phyloP scores from a whole-genome alignment of 1,140 invertebrate genomes.

The Zophobas morio region DNA sequence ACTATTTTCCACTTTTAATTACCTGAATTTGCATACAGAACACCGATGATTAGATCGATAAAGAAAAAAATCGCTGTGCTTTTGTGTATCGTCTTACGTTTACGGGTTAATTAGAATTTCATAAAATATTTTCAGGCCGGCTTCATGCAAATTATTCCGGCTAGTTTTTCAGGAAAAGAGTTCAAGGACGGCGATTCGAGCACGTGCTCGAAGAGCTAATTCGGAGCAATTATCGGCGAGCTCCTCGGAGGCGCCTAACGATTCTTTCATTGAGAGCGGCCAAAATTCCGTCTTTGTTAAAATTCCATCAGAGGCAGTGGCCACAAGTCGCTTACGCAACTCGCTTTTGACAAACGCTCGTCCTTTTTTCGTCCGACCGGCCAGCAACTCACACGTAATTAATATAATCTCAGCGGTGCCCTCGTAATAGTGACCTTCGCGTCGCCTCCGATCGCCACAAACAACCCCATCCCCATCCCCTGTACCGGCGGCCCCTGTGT shows the following conservation, averaged over 20 bases:
- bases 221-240: constrained; percentile 5
- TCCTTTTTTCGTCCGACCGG: background rate
- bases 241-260: background rate
- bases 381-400: constrained; percentile 14
- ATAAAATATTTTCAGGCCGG: background rate
- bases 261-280: background rate
- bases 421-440: constrained; percentile 10
- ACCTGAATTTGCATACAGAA: constrained; percentile 19
- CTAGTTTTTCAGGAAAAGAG: background rate
- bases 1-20: constrained; percentile 19
- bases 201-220: background rate
- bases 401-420: constrained; percentile 24
- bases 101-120: constrained; percentile 25
- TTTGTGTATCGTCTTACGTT: constrained; percentile 19
- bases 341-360: background rate
- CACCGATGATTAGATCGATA: constrained; percentile 19
- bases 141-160: constrained; percentile 1
- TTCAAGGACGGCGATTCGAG: constrained; percentile 20
- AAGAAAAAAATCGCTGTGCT: constrained; percentile 9
- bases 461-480: constrained; percentile 17
- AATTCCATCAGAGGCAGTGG: constrained; percentile 21
- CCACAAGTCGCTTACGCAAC: background rate
- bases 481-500: constrained; percentile 26
- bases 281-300: constrained; percentile 11
- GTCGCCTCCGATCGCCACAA: constrained; percentile 1